Base-by-base conservation (phyloP, 2,888 invertebrate species). In the Dicycla oo region DNA sequence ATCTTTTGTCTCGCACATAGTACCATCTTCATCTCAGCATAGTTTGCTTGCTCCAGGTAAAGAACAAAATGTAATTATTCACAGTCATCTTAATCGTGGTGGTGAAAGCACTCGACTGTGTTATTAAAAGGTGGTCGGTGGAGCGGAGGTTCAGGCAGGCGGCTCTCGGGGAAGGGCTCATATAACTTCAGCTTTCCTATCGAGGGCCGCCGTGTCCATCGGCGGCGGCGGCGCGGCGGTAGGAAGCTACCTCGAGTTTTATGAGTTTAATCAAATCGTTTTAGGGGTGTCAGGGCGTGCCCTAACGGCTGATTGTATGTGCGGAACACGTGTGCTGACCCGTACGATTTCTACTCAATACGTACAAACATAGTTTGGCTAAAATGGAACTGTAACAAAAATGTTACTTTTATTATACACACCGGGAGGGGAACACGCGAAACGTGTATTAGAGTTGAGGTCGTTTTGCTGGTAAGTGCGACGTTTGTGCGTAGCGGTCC, bases 251-350 rank as follows among this genome's bases (percentile, higher is more conserved):
- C 90, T 90, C 83, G 87, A 93, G 90, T 93, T 95, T 94, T 94
- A 94, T 93, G 94, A 94, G 91, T 95, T 95, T 95, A 95, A 95
- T 95, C 94, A 95, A 95, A 95, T 92, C 91, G 92, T 91, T 93
- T 91, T 88, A 93, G 92, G 91, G 93, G 92, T 92, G 93, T 92
- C 92, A 93, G 91, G 91, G 90, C 88, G 89, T 88, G 90, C 88
- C 89, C 88, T 91, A 91, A 92, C 91, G 91, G 91, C 89, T 92
- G 92, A 94, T 94, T 93, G 93, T 92, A 92, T 92, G 91, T 89
- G 86, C 85, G 85, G 88, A 91, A 91, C 91, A 93, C 91, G 91
- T 91, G 92, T 91, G 92, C 92, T 92, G 93, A 93, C 91, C 91
- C 87, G 79, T 82, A 84, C 89, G 78, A 87, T 89, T 87, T 86